These are phyloP conservation scores for Thaumetopoea pityocampa DNA, from an alignment of 1,140 invertebrate species.

Conservation along the genomic window DNA sequence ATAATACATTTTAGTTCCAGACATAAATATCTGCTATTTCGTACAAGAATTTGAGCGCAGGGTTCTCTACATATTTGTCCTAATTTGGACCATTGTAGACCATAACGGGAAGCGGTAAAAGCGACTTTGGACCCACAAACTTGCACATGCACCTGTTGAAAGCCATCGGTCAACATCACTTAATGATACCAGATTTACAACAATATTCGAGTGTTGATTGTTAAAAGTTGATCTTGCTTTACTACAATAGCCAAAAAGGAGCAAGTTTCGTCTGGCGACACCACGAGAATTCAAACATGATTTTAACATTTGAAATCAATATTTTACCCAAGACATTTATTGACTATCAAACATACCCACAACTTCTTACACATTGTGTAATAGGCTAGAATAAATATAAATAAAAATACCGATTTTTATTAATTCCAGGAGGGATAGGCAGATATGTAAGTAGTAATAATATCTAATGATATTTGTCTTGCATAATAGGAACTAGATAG, in stretches of 20 bases:
- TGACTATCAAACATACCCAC: too few relatives aligned
- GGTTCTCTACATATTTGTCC: conserved; percentile 56
- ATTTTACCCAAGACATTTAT: too few relatives aligned
- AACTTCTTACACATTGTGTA: too few relatives aligned
- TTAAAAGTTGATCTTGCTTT: conserved; percentile 32
- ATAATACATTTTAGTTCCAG: conserved; percentile 8
- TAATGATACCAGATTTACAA: conserved; percentile 38
- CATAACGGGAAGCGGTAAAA: conserved; percentile 34
- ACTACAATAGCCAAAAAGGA: background rate
- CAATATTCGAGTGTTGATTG: conserved; percentile 46
- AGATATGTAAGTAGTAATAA: too few relatives aligned
- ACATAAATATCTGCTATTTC: conserved; percentile 30
- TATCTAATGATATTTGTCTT: too few relatives aligned
- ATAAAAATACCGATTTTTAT: too few relatives aligned
- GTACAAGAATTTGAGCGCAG: conserved; percentile 54
- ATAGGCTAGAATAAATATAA: too few relatives aligned
- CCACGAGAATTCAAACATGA: too few relatives aligned
- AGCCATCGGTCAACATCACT: conserved; percentile 37
- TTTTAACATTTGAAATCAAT: too few relatives aligned
- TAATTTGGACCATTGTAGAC: conserved; percentile 33
- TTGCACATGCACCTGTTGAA: conserved; percentile 56
- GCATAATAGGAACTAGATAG: too few relatives aligned
- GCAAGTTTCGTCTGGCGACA: too few relatives aligned
- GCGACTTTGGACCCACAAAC: conserved; percentile 23
- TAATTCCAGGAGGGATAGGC: too few relatives aligned